A percentile compares a stretch with the other conserved stretches of the same genome.
phyloP scores from a whole-genome alignment of 2,888 invertebrate genomes.

The Caenorhabditis panamensis region DNA sequence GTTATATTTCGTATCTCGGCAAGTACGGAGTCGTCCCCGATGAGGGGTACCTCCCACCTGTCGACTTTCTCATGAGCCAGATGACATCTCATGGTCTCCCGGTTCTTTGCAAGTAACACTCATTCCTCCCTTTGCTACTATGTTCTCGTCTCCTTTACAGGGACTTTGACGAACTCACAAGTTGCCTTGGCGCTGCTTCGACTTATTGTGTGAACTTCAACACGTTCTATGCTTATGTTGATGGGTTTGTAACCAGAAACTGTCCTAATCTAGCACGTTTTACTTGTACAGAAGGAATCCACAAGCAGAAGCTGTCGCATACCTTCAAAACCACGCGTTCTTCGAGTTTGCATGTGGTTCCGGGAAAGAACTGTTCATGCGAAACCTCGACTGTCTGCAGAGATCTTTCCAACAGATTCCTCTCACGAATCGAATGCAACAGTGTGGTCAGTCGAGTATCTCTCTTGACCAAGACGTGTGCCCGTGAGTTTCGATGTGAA shows the following conservation, averaged over 20 bases:
- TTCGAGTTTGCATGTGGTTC: slow-evolving; percentile 64
- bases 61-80: slow-evolving; percentile 27
- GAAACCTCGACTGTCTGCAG: slow-evolving; percentile 57
- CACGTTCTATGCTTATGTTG: slow-evolving; percentile 35
- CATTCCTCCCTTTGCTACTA: not conserved
- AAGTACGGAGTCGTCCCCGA: slow-evolving; percentile 53
- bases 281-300: slow-evolving; percentile 33
- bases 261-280: not conserved
- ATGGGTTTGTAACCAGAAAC: slow-evolving; percentile 16
- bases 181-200: slow-evolving; percentile 29
- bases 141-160: slow-evolving; percentile 2
- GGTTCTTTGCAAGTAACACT: slow-evolving; percentile 53
- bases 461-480: slow-evolving; percentile 31
- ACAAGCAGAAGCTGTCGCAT: slow-evolving; percentile 35
- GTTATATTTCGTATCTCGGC: slow-evolving; percentile 55
- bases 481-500: slow-evolving; percentile 57
- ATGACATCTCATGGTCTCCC: slow-evolving; percentile 49
- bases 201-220: slow-evolving; percentile 40
- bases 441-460: slow-evolving; percentile 49
- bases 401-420: slow-evolving; percentile 43
- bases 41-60: slow-evolving; percentile 39
- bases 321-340: slow-evolving; percentile 65
- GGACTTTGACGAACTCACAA: slow-evolving; percentile 46
- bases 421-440: slow-evolving; percentile 52
- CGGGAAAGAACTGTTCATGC: slow-evolving; percentile 51